Evolutionary conservation across 2,797 vertebrate species (phyloP), one percentile per base, ranked within the genome.

Genomic region (Channallabes apus): DNA sequence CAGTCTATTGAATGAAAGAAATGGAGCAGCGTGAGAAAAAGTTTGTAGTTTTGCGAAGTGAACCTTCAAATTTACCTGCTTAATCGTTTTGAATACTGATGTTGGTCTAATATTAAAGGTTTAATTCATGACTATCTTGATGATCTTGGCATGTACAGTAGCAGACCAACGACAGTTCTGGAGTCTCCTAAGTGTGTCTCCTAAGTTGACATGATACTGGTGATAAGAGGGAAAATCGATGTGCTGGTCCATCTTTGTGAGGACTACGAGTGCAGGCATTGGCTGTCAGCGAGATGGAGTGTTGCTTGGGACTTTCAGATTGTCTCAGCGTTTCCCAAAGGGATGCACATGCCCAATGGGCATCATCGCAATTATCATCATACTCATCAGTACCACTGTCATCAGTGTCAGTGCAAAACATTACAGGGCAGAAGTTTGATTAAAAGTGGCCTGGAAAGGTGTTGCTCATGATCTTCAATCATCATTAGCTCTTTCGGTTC

Each of bases 341-440:
- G 83, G 83, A 85, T 12, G 32, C 64, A 84, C 77, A 67, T 85
- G 32, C 81, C 78, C 83, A 85, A n/a, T 82, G 77, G 87, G 35
- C 69, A 86, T 88, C 73, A 88, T 89, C 80, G 78, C 84, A 80
- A 90, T 56, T 87, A 90, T 88, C 86, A 88, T 86, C 86, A 87
- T 84, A 73, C 86, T 80, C 85, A 81, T 72, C 85, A 84, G 22
- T 58, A 82, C 65, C 73, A 54, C 87, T 38, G 62, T 80, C 88
- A 82, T 88, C 85, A 77, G 65, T 86, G 88, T 88, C 87, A 85
- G 46, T 2, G 4, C 46, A 67, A 76, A 82, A 17, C 84, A 68
- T 85, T 73, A 85, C 80, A 84, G 76, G 84, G 85, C 68, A 64
- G 64, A 64, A 61, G 71, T 86, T 85, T 90, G 90, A 88, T 89